phyloP scores from a whole-genome alignment of 2,888 invertebrate genomes.

The Zygothrica quintamaculata region DNA sequence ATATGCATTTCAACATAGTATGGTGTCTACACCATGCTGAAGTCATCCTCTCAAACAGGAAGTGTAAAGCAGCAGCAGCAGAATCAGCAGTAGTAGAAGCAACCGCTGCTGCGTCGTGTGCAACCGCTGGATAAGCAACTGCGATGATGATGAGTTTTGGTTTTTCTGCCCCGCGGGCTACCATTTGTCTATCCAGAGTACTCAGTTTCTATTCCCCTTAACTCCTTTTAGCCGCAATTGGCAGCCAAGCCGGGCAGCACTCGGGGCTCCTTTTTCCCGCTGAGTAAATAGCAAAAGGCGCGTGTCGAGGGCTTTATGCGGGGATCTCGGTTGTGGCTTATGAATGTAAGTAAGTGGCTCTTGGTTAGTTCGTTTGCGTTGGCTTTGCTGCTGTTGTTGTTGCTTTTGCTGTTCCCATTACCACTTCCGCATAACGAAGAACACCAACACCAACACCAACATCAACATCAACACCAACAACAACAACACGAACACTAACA shows the following conservation, averaged over 20 bases:
- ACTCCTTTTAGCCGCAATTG: background rate
- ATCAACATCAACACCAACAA: background rate
- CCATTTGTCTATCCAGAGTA: slow-evolving; percentile 58
- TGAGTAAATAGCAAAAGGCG: slow-evolving; percentile 78
- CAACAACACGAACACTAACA: too few species aligned
- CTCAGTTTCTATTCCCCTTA: background rate
- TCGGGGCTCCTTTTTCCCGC: slow-evolving; percentile 55
- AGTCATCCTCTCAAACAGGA: slow-evolving; percentile 73
- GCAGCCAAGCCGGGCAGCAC: background rate
- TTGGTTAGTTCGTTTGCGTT: slow-evolving; percentile 73
- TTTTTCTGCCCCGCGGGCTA: slow-evolving; percentile 60
- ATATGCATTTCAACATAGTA: background rate
- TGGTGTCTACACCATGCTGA: too few species aligned
- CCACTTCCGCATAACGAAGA: slow-evolving; percentile 51
- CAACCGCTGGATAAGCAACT: slow-evolving; percentile 41
- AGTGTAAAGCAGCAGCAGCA: slow-evolving; percentile 67
- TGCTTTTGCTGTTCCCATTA: slow-evolving; percentile 19
- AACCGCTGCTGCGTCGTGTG: slow-evolving; percentile 30
- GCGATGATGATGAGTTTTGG: slow-evolving; percentile 47
- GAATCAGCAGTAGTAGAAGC: slow-evolving; percentile 60
- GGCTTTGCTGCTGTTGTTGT: slow-evolving; percentile 17
- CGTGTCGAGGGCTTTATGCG: slow-evolving; percentile 58
- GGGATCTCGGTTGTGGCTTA: slow-evolving; percentile 56
- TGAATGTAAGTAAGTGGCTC: slow-evolving; percentile 79
- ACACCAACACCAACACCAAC: background rate